A percentile compares a stretch with the other conserved stretches of the same genome.
Evolutionary conservation across 2,797 vertebrate genomes (phyloP).

Genomic region (Gymnoscopelus microlampas): DNA sequence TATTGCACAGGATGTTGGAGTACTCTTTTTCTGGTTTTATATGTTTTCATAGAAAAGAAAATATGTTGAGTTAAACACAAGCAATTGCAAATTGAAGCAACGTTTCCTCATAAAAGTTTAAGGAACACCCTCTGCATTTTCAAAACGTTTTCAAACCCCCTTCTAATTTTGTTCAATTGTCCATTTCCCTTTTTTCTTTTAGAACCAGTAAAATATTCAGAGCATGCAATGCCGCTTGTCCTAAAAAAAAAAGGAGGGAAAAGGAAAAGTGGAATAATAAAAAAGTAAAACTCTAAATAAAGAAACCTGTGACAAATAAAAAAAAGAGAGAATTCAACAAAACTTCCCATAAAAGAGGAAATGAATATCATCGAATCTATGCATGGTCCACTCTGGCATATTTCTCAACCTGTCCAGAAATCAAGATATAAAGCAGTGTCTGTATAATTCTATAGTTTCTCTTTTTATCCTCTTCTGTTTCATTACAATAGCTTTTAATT

Average conservation of each 20-base stretch:
- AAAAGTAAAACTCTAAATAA: constrained; percentile 68
- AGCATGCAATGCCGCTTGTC: constrained; percentile 92
- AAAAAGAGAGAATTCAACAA: constrained; percentile 66
- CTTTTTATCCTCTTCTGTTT: constrained; percentile 80
- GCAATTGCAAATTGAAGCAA: constrained; percentile 98
- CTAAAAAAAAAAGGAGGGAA: constrained; percentile 60
- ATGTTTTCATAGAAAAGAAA: constrained; percentile 93
- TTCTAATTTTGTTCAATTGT: constrained; percentile 77
- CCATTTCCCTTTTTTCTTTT: constrained; percentile 80
- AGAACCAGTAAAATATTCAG: constrained; percentile 91
- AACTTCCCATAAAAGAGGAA: constrained; percentile 67
- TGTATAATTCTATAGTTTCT: constrained; percentile 76
- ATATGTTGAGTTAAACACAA: constrained; percentile 96
- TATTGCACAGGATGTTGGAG: constrained; percentile 98
- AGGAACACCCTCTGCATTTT: constrained; percentile 80
- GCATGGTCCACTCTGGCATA: constrained; percentile 74
- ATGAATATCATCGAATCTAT: constrained; percentile 62
- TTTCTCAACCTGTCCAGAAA: constrained; percentile 73
- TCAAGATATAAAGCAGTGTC: constrained; percentile 76
- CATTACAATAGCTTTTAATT: constrained; percentile 82
- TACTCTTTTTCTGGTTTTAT: constrained; percentile 88
- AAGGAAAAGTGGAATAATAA: constrained; percentile 78
- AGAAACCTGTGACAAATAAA: constrained; percentile 68
- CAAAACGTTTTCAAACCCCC: constrained; percentile 69
- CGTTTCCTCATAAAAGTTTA: constrained; percentile 82